Percentiles rank a stretch among this genome's conserved stretches.
Evolutionary conservation across 1,140 invertebrate species (phyloP).

Genomic region (Lordiphosa stackelbergi): DNA sequence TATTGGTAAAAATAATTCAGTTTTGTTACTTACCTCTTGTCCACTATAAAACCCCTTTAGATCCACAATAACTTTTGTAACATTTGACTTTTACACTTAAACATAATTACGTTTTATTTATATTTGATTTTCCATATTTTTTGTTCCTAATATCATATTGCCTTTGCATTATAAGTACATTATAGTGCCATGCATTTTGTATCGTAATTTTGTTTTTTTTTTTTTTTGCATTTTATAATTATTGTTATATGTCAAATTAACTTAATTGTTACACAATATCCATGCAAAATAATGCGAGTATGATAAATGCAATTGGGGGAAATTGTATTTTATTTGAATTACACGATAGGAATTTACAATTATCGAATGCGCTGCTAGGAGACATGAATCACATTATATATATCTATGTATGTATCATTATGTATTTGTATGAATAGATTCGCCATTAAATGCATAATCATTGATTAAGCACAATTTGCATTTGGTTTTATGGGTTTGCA

Average conservation of each 20-base stretch:
- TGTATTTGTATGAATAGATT: slow-evolving; percentile 15
- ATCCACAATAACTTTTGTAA: neutral
- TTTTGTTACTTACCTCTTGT: too few relatives aligned
- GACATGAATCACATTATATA: slow-evolving; percentile 66
- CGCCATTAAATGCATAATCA: slow-evolving; percentile 9
- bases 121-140: slow-evolving; percentile 31
- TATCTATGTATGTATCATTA: slow-evolving; percentile 27
- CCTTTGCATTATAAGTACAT: slow-evolving; percentile 10
- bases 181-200: slow-evolving; percentile 26
- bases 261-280: slow-evolving; percentile 58
- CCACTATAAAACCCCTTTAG: too few relatives aligned
- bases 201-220: slow-evolving; percentile 16
- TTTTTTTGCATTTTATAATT: slow-evolving; percentile 48
- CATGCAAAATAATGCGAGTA: slow-evolving; percentile 14
- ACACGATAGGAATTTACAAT: slow-evolving; percentile 34
- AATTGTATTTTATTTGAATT: slow-evolving; percentile 28
- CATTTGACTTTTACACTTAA: slow-evolving; percentile 34
- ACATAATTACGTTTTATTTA: slow-evolving; percentile 36
- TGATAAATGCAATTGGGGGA: neutral
- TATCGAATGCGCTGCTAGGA: slow-evolving; percentile 47
- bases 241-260: slow-evolving; percentile 73
- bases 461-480: slow-evolving; percentile 15
- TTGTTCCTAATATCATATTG: slow-evolving; percentile 30
- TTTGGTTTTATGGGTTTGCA: neutral
- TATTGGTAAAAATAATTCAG: too few relatives aligned